phyloP scores from a whole-genome alignment of 2,113 vertebrate species.

The Tretioscincus oriximinensis region DNA sequence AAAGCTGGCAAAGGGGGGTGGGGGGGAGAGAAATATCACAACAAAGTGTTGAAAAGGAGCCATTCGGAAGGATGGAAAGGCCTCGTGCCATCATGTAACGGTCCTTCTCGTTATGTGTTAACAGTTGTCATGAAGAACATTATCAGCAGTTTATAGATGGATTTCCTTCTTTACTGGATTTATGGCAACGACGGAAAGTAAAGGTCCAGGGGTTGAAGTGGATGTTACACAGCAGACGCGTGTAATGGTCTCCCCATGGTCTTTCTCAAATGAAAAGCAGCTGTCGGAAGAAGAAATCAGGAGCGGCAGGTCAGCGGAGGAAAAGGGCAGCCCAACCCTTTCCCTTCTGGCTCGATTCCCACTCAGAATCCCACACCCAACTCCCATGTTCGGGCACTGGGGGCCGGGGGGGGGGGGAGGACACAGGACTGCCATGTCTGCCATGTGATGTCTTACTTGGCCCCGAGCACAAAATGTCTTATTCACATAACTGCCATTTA shows the following conservation, averaged over 20 bases:
- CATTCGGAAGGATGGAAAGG: constrained; percentile 33
- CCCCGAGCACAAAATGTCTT: neutral
- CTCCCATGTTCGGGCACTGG: neutral
- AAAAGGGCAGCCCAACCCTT: neutral
- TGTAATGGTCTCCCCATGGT: neutral
- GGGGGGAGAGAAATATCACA: neutral
- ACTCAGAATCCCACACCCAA: neutral
- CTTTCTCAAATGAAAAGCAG: constrained; percentile 6
- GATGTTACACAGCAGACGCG: neutral
- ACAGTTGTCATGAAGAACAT: constrained; percentile 39
- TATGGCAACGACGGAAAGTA: neutral
- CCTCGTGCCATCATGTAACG: constrained; percentile 28
- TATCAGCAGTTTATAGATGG: constrained; percentile 11
- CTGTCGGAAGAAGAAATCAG: neutral
- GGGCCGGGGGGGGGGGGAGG: neutral
- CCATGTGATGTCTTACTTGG: neutral
- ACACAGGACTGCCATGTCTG: neutral
- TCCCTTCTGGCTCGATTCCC: neutral
- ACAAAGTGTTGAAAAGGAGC: constrained; percentile 52
- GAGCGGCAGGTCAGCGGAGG: neutral
- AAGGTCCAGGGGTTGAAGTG: neutral
- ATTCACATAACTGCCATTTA: neutral
- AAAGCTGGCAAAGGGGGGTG: too few species aligned
- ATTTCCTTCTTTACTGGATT: constrained; percentile 19
- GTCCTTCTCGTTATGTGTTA: constrained; percentile 30